Evolutionary conservation across 2,797 vertebrate species (phyloP).

Genomic region (Rhinichthys osculus): DNA sequence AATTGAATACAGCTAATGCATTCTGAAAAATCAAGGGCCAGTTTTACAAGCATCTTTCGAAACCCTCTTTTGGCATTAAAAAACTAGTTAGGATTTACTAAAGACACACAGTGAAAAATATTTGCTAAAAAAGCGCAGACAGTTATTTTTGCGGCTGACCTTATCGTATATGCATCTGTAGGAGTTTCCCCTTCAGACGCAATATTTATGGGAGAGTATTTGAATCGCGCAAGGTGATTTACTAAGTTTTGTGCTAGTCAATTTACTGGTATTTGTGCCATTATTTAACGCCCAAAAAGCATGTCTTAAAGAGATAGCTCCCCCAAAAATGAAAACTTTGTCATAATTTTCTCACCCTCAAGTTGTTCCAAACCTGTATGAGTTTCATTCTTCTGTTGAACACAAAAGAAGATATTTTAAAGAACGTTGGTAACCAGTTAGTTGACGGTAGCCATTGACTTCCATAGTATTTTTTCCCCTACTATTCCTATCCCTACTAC

Average conservation of each 20-base stretch:
- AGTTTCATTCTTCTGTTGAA: too few species aligned
- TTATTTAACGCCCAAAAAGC: neutral
- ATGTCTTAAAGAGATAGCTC: neutral
- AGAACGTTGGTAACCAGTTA: too few species aligned
- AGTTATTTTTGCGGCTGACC: neutral
- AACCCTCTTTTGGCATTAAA: neutral
- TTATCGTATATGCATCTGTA: neutral
- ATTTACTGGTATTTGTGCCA: neutral
- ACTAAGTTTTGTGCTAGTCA: neutral
- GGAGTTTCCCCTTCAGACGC: neutral
- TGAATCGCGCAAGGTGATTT: rapidly evolving
- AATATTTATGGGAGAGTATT: neutral
- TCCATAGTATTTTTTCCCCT: neutral
- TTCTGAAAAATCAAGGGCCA: too few species aligned
- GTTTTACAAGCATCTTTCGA: neutral
- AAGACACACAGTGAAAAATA: neutral
- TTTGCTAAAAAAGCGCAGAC: neutral
- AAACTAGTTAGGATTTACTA: neutral
- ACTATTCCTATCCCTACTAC: neutral
- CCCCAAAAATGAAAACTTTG: neutral
- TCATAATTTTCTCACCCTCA: too few species aligned
- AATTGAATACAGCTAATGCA: neutral
- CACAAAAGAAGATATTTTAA: too few species aligned
- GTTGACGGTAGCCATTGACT: neutral
- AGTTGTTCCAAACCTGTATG: too few species aligned